Base-by-base conservation (phyloP, 2,888 invertebrate species). In the Drosophila quinaria region DNA sequence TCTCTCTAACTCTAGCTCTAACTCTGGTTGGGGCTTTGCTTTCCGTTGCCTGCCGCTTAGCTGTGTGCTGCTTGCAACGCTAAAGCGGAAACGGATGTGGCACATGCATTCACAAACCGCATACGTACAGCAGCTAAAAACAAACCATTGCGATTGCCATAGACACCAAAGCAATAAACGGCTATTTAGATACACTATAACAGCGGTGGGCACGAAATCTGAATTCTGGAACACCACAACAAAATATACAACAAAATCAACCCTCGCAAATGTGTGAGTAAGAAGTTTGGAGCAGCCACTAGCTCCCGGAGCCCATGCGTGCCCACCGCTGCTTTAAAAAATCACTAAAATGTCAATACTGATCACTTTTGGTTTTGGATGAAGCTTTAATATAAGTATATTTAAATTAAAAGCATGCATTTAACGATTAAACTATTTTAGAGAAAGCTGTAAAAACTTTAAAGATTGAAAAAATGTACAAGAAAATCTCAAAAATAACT, bases 81-180 rank as follows among this genome's bases (percentile, higher is more conserved):
- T 37, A 66, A 87, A 76, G 51, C 82, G 82, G 80, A 80, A 80
- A 68, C 85, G 85, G 87, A 87, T 77, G 79, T 82, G 77, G 81
- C 85, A 76, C 86, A 86, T 81, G 79, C 86, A 86, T 74, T 70
- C 58, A 69, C 67, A 74, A 80, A 77, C 72, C 75, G 70, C 73
- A 74, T 66, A 75, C 69, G 55, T 52, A 73, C 41, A 70, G 55
- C 35, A 63, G 44, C 44, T n/a, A 51, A 50, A 66, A 70, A 56
- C 39, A 56, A 56, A 35, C 42, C 11, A 15, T 51, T 15, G 13
- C 47, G 35, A 39, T 31, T 29, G 50, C 19, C 25, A 17, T 3
- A 29, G 33, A 17, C 8, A 13, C 9, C 42, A 11, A n/a, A 22
- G 6, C 11, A 31, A 8, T 54, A 25, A 52, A 46, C 10, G 47